Conservation (phyloP, 2,113 vertebrate species). For the Corythornis cristatus region DNA sequence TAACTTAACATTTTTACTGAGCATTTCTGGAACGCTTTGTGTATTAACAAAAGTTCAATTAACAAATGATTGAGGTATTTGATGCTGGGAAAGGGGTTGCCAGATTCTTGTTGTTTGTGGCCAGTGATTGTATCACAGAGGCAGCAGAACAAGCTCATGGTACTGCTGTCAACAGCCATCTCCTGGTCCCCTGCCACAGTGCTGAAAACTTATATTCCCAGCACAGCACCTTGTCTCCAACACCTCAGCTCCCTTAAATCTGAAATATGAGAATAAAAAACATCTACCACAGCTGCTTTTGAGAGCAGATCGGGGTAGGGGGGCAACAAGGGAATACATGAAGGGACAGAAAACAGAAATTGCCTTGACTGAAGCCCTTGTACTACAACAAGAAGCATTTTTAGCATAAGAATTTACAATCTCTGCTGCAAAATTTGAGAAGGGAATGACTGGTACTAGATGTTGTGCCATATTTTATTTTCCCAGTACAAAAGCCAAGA, state of each 20-base stretch:
- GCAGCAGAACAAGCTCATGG: not conserved
- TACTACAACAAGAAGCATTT: not conserved
- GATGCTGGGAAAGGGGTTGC: not conserved
- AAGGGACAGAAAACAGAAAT: not conserved
- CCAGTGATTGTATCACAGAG: not conserved
- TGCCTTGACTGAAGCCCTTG: not conserved
- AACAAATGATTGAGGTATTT: accelerated
- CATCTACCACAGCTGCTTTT: not conserved
- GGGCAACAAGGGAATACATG: not conserved
- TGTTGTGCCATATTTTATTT: not conserved
- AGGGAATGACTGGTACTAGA: not conserved
- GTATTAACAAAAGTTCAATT: not conserved
- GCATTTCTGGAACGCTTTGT: not conserved
- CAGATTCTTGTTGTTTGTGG: not conserved
- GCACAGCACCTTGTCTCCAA: not conserved
- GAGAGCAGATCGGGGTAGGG: not conserved
- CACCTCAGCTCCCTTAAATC: not conserved
- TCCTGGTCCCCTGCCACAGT: not conserved
- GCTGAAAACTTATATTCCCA: constrained; percentile 21
- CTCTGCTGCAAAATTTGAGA: not conserved
- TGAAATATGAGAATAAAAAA: not conserved
- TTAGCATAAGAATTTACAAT: not conserved
- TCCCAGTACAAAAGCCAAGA: not conserved
- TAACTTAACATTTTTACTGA: not conserved
- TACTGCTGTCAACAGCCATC: not conserved